These are phyloP conservation scores for Drosophila oshimai DNA, from an alignment of 1,140 invertebrate species.

Conservation along the genomic window DNA sequence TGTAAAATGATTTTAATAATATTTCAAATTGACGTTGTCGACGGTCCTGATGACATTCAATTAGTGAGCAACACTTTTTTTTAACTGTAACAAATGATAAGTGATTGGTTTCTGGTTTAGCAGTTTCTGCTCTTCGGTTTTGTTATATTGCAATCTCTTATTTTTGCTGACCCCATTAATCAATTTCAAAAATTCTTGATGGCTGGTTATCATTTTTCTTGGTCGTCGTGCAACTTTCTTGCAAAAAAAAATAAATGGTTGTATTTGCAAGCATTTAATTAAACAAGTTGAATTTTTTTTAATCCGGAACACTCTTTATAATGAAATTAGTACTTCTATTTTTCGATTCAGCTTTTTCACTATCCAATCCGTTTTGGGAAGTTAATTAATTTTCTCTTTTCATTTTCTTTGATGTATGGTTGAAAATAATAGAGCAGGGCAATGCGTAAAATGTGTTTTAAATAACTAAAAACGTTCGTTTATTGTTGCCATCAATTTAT, in stretches of 20 bases:
- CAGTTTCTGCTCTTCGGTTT: slow-evolving; percentile 13
- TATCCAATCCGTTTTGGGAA: slow-evolving; percentile 8
- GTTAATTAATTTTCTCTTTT: slow-evolving; percentile 25
- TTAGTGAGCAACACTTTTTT: slow-evolving; percentile 21
- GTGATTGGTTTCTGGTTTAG: slow-evolving; percentile 35
- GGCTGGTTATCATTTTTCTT: slow-evolving; percentile 15
- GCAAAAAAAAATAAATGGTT: background rate
- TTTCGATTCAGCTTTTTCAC: background rate
- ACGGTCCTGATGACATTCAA: slow-evolving; percentile 32
- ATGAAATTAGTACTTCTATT: background rate
- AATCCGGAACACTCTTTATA: background rate
- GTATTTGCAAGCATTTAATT: background rate
- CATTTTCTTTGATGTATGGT: background rate
- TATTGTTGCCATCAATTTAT: background rate
- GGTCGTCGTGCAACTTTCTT: background rate
- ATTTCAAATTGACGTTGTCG: slow-evolving; percentile 36
- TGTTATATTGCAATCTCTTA: slow-evolving; percentile 1
- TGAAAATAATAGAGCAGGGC: background rate
- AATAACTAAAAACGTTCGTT: background rate
- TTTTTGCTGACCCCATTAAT: slow-evolving; percentile 22
- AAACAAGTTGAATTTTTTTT: background rate
- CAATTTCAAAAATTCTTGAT: slow-evolving; percentile 15
- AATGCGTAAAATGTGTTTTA: slow-evolving; percentile 3
- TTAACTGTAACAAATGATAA: slow-evolving; percentile 24
- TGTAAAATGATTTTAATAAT: slow-evolving; percentile 38